Conservation (phyloP, 2,797 vertebrate species). For the Malacoctenus gilli region DNA sequence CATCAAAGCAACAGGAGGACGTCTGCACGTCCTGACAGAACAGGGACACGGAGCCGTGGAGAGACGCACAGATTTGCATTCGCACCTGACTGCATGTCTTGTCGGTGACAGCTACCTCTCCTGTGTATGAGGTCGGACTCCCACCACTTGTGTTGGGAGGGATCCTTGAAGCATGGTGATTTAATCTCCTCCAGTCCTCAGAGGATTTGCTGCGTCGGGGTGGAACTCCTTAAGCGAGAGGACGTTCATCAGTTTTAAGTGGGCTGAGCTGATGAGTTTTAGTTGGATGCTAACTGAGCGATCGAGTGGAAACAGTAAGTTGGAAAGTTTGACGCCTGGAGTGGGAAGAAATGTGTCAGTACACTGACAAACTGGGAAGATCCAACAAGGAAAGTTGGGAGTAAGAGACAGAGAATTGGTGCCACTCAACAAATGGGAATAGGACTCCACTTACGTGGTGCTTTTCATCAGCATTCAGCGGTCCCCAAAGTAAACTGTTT, state of each 20-base stretch:
- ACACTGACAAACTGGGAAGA: too few relatives aligned
- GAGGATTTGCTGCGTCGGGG: conserved; percentile 24
- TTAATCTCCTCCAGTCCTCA: conserved; percentile 49
- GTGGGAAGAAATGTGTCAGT: too few relatives aligned
- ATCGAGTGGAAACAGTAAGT: too few relatives aligned
- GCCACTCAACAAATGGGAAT: too few relatives aligned
- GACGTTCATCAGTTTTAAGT: conserved; percentile 4
- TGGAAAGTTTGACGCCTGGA: too few relatives aligned
- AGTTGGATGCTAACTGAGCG: conserved; percentile 5
- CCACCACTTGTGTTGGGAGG: conserved; percentile 18
- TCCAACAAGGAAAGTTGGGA: too few relatives aligned
- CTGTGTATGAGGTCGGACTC: too few relatives aligned
- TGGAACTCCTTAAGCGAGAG: conserved; percentile 33
- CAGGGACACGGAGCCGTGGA: neutral
- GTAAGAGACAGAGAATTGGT: too few relatives aligned
- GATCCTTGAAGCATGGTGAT: conserved; percentile 37
- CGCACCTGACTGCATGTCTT: neutral
- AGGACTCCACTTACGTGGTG: too few relatives aligned
- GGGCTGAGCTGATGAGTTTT: conserved; percentile 32
- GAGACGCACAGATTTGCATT: conserved; percentile 10
- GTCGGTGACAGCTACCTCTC: too few relatives aligned
- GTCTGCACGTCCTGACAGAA: conserved; percentile 3
- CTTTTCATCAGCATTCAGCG: too few relatives aligned
- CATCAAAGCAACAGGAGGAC: neutral
- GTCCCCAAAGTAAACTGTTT: too few relatives aligned